These are phyloP conservation scores for Ylistrum balloti DNA, from an alignment of 1,140 invertebrate species.

Conservation along the genomic window DNA sequence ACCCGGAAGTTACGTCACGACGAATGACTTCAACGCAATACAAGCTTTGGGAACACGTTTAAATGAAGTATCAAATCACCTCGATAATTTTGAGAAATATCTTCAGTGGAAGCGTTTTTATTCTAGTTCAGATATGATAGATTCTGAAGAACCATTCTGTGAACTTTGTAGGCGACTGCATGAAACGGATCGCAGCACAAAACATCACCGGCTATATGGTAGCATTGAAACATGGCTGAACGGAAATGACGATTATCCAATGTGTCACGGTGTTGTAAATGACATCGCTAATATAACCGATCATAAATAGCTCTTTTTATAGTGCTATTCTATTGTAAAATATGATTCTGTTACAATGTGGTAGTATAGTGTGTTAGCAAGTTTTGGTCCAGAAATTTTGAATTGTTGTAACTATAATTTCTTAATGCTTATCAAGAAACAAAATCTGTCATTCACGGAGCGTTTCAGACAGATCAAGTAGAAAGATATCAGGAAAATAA, in stretches of 20 bases:
- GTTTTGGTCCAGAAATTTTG: no score
- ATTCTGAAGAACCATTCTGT: background rate
- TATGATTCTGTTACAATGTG: no score
- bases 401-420: no score
- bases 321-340: no score
- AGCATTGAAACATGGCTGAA: background rate
- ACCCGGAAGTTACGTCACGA: constrained; percentile 8
- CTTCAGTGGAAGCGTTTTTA: background rate
- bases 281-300: background rate
- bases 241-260: background rate
- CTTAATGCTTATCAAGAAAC: no score
- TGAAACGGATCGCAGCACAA: background rate
- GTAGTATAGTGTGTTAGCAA: no score
- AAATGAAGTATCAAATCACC: background rate
- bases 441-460: no score
- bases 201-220: background rate
- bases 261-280: background rate
- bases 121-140: background rate
- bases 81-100: background rate
- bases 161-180: background rate
- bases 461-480: no score
- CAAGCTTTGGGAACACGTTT: background rate
- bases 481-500: no score
- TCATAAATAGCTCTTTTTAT: no score
- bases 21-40: background rate